Evolutionary conservation across 2,797 vertebrate genomes (phyloP).

Genomic region (Garrulus glandarius): DNA sequence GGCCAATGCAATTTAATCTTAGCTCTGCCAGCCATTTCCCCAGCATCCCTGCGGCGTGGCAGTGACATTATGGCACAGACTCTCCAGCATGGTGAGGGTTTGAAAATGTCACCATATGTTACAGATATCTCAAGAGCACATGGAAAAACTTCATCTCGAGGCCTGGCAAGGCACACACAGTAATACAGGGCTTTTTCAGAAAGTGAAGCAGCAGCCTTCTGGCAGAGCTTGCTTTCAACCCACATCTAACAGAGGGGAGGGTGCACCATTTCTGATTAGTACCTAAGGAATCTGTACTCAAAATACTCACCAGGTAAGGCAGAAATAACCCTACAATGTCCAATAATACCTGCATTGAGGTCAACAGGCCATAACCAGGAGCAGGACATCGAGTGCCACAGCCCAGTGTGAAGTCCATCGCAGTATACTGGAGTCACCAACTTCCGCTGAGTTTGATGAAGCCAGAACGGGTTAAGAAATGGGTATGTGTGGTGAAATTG

Average conservation of each 20-base stretch:
- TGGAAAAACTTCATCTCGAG: background rate
- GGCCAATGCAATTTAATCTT: background rate
- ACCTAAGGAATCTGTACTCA: background rate
- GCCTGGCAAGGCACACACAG: background rate
- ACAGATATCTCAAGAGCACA: background rate
- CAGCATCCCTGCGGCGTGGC: accelerated
- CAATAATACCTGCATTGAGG: background rate
- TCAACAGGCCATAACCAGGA: background rate
- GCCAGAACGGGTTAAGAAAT: slow-evolving; percentile 34
- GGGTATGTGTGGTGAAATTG: background rate
- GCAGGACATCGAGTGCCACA: background rate
- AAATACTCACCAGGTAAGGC: background rate
- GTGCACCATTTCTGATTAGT: background rate
- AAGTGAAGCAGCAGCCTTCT: background rate
- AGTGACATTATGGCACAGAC: accelerated
- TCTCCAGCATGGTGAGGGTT: background rate
- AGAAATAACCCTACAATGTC: background rate
- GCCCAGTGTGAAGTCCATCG: accelerated
- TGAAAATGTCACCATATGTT: background rate
- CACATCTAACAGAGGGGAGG: accelerated
- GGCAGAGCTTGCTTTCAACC: background rate
- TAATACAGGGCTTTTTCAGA: background rate
- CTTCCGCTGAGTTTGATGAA: background rate
- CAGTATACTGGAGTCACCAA: background rate
- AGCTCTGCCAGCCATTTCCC: background rate